phyloP scores from a whole-genome alignment of 2,113 vertebrate genomes.

The Cyrtonyx montezumae region DNA sequence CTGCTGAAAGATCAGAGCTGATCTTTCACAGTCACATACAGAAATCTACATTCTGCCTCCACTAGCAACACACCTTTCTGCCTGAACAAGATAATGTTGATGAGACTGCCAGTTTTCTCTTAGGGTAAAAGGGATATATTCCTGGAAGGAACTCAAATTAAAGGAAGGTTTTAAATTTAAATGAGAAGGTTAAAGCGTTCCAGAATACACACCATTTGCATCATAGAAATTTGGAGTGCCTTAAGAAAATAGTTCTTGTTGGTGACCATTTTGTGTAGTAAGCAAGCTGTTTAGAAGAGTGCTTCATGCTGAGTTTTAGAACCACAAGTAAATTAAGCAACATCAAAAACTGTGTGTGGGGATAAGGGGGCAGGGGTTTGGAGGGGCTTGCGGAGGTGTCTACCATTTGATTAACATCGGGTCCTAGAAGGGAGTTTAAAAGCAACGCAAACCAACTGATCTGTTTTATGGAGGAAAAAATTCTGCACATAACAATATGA shows the following conservation, averaged over 20 bases:
- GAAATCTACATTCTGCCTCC: background rate
- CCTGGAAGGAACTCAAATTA: slow-evolving; percentile 1
- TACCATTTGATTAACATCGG: background rate
- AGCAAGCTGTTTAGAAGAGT: slow-evolving; percentile 18
- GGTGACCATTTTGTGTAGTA: slow-evolving; percentile 34
- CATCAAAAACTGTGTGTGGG: background rate
- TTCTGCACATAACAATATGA: background rate
- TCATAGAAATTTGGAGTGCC: background rate
- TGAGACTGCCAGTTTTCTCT: background rate
- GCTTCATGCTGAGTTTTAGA: background rate
- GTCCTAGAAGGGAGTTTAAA: background rate
- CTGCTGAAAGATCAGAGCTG: background rate
- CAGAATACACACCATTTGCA: background rate
- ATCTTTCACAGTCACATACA: background rate
- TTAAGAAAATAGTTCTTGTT: background rate
- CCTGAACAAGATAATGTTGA: background rate
- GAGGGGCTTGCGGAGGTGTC: background rate
- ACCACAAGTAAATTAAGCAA: slow-evolving; percentile 5
- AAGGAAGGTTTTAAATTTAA: slow-evolving; percentile 15
- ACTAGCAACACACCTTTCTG: background rate
- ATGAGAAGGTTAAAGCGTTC: slow-evolving; percentile 9
- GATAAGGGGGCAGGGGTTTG: background rate
- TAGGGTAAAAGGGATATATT: background rate
- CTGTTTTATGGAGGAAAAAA: background rate
- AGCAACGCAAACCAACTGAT: background rate